Conservation (phyloP, 2,797 vertebrate species). For the Anguilla pacifica region DNA sequence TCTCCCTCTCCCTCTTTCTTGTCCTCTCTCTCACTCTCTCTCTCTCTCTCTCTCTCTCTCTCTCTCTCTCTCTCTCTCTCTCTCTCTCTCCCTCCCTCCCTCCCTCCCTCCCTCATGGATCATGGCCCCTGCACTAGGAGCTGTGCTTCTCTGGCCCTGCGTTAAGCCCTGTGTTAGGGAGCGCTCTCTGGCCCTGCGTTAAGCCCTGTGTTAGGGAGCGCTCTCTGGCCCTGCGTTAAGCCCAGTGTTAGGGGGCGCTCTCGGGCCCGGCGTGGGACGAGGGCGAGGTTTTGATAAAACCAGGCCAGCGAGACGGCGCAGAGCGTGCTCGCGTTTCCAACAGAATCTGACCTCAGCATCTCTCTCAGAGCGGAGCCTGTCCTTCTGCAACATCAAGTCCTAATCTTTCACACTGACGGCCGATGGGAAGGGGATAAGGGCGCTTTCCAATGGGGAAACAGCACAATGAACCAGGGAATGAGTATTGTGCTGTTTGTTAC, state of each 20-base stretch:
- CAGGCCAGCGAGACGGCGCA: not conserved
- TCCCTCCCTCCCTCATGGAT: conserved; percentile 24
- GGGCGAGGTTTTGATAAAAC: conserved; percentile 1
- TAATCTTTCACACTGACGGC: not conserved
- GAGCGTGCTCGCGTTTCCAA: not conserved
- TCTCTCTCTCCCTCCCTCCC: not conserved
- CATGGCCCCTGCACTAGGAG: conserved; percentile 34
- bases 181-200: conserved; percentile 46
- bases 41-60: not conserved
- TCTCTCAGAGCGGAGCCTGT: not conserved
- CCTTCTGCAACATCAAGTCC: not conserved
- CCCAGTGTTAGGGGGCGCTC: conserved; percentile 68
- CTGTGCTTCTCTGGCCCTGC: conserved; percentile 47
- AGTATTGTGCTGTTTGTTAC: not conserved
- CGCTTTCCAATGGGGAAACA: not conserved
- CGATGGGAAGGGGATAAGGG: not conserved
- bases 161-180: conserved; percentile 66
- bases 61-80: not conserved
- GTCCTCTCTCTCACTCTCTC: not conserved
- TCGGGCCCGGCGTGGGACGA: conserved; percentile 48
- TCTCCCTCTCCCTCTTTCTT: not conserved
- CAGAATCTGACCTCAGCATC: not conserved
- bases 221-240: conserved; percentile 43
- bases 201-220: conserved; percentile 66
- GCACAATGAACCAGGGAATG: not conserved